Evolutionary conservation across 2,888 invertebrate species (phyloP), one percentile per base, ranked within the genome.

Genomic region (Pycnomerus fuliginosus): DNA sequence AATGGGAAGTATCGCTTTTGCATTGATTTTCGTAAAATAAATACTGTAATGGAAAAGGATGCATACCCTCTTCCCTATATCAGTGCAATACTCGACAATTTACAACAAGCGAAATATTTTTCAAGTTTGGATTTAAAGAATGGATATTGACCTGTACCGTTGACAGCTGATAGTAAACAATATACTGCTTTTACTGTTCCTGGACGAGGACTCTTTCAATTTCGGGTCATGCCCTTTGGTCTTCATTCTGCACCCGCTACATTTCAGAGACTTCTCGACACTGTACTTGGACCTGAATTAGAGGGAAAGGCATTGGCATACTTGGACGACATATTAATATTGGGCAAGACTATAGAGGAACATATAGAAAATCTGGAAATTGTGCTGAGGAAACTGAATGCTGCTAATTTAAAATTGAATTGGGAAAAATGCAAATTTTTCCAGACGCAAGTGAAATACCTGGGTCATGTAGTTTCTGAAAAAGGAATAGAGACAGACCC

Each of bases 121-220:
- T 29, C 29, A 3, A 29, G 13, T 5, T 7, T 29, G 14, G 29
- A 29, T 29, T 13, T 29, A 15, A 29, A 29, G 25, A 13, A 29
- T 14, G 11, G 29, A 7, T 13, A 12, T 29, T 29, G 11, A 15
- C 29, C 12, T 7, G 14, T 29, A 14, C 13, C 29, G 7, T 3
- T 29, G 3, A 7, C 12, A 3, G 11, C 5, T 14, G 29, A 29
- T 3, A 25, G 4, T n/a, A 25, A 25, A n/a, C 25, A n/a, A n/a
- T 10, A 10, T 25, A 4, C 10, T n/a, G 25, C 11, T 8, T 4
- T 25, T 25, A 8, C 13, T 15, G 14, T n/a, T 14, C 29, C 20
- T 4, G 7, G 7, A 4, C 4, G 7, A 20, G 7, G 7, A 20
- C 20, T 20, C 7, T 20, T 20, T 20, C 20, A 20, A 20, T 20